Base-by-base conservation (phyloP, 2,113 vertebrate species). In the Hystrix brachyura region DNA sequence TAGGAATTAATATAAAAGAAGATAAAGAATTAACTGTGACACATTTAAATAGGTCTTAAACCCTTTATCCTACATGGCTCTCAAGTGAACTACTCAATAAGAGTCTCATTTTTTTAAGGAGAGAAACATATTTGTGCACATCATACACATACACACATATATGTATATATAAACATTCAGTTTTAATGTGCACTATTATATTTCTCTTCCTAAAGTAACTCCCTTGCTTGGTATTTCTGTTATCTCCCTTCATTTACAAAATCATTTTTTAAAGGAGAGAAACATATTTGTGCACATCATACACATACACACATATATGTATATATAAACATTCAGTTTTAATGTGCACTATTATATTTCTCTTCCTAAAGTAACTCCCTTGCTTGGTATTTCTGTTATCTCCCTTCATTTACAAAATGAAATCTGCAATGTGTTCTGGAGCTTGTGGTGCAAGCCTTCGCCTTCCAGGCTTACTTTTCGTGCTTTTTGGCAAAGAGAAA, bases 21-120 rank as follows among this genome's bases (percentile, higher is more conserved):
- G 94, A 94, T 57, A 65, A 3, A 82, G 72, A 34, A 55, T 89
- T 64, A 97, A 62, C 14, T 81, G 65, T 96, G 71, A 87, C 51
- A 59, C 29, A 60, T 83, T 95, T 89, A 93, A 94, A 87, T 91
- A 43, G 34, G 53, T 62, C 83, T 97, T 82, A 91, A 91, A 79
- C 94, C 51, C 60, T 72, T 92, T 95, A 60, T 74, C 80, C 72
- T 82, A 8, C 21, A 74, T 13, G 59, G 21, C 80, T 89, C 38
- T 95, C 43, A 91, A 79, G 60, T 67, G 48, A 94, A 67, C 48
- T 32, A 51, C 43, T 94, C 55, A 19, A 14, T 17, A 87, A 25
- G 15, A 69, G 81, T 93, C 55, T 64, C 83, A 67, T 69, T 46
- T 48, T 65, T 86, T 94, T 67, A 21, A 18, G 81, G 51, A 80